Evolutionary conservation across 2,888 invertebrate species (phyloP), one percentile per base, ranked within the genome.

Genomic region (Endotricha flammealis): DNA sequence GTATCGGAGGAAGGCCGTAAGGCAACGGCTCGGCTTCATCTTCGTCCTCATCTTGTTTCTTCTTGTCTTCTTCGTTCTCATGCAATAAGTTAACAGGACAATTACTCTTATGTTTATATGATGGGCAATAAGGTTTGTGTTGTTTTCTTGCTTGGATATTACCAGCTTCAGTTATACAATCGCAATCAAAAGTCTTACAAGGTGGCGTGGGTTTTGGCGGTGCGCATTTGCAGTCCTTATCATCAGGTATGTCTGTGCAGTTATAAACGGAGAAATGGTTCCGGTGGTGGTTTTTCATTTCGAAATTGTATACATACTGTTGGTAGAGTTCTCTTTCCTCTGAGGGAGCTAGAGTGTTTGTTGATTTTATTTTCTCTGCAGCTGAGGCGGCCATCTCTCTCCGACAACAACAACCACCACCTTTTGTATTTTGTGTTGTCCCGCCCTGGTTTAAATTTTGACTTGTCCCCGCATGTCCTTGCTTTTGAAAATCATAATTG

Each of bases 1-100:
- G 57, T 29, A 86, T 73, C 1, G 83, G 85, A 1, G 85, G 86
- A 11, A 86, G 50, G 1, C 86, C 86, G 39, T 85, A 86, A 1
- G 86, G 86, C 22, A 85, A 50, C 16, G 78, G 72, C 39, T 79
- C 71, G 0, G 63, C 44, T 42, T 72, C 79, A 27, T 82, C 80
- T 50, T 79, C 80, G 1, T 79, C 78, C 1, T 80, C 78, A 0
- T 81, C 79, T 12, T 52, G 36, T 31, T 67, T 65, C 41, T 72
- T 71, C 14, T 50, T 55, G 10, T 70, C 72, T 41, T 75, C 77
- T 27, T 77, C 81, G 37, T 73, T 79, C 4, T 64, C 41, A 42
- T 54, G 49, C 49, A 58, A 57, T 48, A 53, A 50, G 4, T 61
- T 74, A 2, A 86, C 81, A 7, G 83, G 83, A 46, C 86, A 86